Conservation (phyloP, 2,888 invertebrate genomes). For the Zygothrica quintamaculata region DNA sequence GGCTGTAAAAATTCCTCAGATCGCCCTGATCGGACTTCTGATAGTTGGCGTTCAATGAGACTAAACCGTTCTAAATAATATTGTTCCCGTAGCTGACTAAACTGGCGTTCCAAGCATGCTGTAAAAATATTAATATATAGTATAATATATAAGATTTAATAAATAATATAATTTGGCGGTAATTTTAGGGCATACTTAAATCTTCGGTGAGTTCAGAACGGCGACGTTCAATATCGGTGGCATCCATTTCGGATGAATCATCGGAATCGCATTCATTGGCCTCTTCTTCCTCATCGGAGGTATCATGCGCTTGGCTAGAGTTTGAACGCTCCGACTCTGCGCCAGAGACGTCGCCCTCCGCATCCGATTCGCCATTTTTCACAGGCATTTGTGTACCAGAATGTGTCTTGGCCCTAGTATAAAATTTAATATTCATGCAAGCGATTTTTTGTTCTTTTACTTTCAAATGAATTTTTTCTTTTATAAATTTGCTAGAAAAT, state of each 20-base stretch:
- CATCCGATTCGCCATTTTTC: slow-evolving; percentile 88
- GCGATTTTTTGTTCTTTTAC: neutral
- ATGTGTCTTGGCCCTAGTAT: neutral
- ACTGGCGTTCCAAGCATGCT: slow-evolving; percentile 95
- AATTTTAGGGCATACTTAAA: slow-evolving; percentile 85
- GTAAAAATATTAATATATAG: slow-evolving; percentile 31
- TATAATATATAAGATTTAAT: too few species aligned
- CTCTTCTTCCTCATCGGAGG: slow-evolving; percentile 86
- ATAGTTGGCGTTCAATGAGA: slow-evolving; percentile 93
- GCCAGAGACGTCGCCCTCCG: slow-evolving; percentile 88
- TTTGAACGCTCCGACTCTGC: slow-evolving; percentile 89
- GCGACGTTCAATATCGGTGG: slow-evolving; percentile 94
- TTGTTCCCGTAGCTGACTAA: slow-evolving; percentile 93
- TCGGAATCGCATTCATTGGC: slow-evolving; percentile 93
- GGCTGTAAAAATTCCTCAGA: slow-evolving; percentile 96
- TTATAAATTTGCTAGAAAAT: neutral
- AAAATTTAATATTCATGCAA: slow-evolving; percentile 1
- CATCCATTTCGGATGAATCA: slow-evolving; percentile 96
- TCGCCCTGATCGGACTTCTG: slow-evolving; percentile 93
- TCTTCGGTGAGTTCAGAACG: slow-evolving; percentile 93
- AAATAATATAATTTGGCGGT: slow-evolving; percentile 3
- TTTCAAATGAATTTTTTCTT: slow-evolving; percentile 3
- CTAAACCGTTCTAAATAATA: slow-evolving; percentile 92
- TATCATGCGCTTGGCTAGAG: slow-evolving; percentile 89
- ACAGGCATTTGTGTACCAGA: slow-evolving; percentile 86